Conservation (phyloP, 2,113 vertebrate genomes). For the Dipodomys stephensi region DNA sequence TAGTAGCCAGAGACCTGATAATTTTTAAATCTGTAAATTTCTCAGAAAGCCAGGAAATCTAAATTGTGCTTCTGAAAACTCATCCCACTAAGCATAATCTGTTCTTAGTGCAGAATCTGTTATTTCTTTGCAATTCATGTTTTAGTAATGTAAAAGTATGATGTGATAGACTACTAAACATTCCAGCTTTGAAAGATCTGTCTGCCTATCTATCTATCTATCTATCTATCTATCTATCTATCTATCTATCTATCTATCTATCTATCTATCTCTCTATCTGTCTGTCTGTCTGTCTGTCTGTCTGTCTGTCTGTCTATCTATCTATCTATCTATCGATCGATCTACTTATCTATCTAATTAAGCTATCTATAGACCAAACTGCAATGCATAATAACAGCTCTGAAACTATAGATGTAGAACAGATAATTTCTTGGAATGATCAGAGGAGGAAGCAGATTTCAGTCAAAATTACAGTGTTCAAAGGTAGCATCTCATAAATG, state of each 20-base stretch:
- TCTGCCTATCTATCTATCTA: too few species aligned
- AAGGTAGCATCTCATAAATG: background rate
- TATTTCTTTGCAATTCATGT: background rate
- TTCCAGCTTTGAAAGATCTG: background rate
- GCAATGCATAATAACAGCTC: background rate
- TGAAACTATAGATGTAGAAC: background rate
- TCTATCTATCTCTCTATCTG: too few species aligned
- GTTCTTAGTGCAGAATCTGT: background rate
- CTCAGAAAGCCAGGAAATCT: background rate
- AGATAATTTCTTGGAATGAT: background rate
- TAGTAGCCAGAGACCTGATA: background rate
- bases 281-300: too few species aligned
- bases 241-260: too few species aligned
- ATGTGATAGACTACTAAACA: background rate
- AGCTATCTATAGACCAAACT: background rate
- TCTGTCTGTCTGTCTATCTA: too few species aligned
- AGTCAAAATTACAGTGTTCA: slow-evolving; percentile 38
- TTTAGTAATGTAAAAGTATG: background rate
- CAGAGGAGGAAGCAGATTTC: background rate
- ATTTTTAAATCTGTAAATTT: background rate
- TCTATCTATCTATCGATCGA: too few species aligned
- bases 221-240: too few species aligned
- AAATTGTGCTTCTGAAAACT: background rate
- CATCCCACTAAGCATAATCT: background rate
- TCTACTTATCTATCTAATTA: background rate